A percentile compares a stretch with the other conserved stretches of the same genome.
Evolutionary conservation across 2,113 vertebrate genomes (phyloP).

Genomic region (Rafetus swinhoei): DNA sequence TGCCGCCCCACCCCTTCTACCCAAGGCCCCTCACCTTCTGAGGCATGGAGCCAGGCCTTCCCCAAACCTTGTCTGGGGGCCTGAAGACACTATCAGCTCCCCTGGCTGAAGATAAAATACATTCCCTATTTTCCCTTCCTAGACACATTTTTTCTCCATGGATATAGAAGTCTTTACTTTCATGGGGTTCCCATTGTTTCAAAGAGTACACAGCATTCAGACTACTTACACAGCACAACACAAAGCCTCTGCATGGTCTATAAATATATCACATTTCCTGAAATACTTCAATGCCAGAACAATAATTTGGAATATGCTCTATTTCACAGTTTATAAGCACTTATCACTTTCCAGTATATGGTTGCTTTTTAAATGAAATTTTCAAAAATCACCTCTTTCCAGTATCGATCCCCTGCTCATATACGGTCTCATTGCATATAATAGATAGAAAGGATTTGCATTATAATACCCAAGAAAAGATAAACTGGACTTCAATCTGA

Average conservation of each 20-base stretch:
- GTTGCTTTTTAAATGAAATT: background rate
- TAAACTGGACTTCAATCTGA: background rate
- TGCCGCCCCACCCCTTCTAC: too few species aligned
- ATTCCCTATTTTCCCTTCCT: background rate
- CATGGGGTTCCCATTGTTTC: conserved; percentile 10
- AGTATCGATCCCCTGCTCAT: background rate
- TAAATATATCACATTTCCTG: background rate
- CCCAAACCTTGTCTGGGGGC: too few species aligned
- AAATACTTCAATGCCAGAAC: background rate
- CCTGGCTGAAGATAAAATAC: background rate
- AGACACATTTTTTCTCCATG: background rate
- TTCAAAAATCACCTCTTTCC: background rate
- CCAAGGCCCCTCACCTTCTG: too few species aligned
- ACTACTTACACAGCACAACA: background rate
- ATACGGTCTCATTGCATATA: background rate
- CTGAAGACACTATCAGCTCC: too few species aligned
- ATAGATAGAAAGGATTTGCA: background rate
- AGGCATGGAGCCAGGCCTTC: too few species aligned
- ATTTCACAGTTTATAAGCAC: background rate
- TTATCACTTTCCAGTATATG: background rate
- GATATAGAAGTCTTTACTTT: background rate
- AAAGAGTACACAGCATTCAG: background rate
- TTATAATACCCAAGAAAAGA: background rate
- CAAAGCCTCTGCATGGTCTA: background rate
- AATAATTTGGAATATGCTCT: background rate